phyloP scores from a whole-genome alignment of 1,140 invertebrate species.

The Bicyclus anynana region DNA sequence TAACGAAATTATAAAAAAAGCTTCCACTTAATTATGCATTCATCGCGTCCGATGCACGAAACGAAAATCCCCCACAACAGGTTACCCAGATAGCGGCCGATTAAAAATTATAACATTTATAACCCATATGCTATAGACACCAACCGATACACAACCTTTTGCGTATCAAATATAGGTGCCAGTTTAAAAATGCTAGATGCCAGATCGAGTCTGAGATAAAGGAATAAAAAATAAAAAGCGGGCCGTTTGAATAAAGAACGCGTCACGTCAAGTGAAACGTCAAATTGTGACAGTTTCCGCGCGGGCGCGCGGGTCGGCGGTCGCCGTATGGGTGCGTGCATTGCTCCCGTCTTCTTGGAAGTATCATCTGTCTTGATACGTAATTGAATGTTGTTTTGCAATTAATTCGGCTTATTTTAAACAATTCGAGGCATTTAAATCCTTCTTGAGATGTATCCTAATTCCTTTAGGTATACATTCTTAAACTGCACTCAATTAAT shows the following conservation, averaged over 20 bases:
- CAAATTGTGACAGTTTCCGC: slow-evolving; percentile 73
- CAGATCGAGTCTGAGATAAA: slow-evolving; percentile 63
- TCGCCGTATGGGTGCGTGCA: slow-evolving; percentile 44
- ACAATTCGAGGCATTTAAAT: slow-evolving; percentile 20
- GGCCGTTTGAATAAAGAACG: slow-evolving; percentile 67
- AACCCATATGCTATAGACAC: slow-evolving; percentile 39
- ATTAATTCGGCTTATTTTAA: slow-evolving; percentile 41
- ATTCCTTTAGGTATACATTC: neutral
- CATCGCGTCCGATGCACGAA: slow-evolving; percentile 63
- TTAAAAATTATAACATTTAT: slow-evolving; percentile 48
- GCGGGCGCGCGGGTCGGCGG: slow-evolving; percentile 42
- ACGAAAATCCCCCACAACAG: slow-evolving; percentile 67
- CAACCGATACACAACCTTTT: slow-evolving; percentile 51
- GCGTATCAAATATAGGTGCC: slow-evolving; percentile 39
- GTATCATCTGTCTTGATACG: slow-evolving; percentile 44
- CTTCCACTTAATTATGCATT: slow-evolving; percentile 75
- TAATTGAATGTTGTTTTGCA: slow-evolving; percentile 47
- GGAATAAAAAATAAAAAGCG: slow-evolving; percentile 64
- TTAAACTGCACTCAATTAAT: neutral
- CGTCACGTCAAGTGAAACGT: slow-evolving; percentile 71
- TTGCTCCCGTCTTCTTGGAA: slow-evolving; percentile 63
- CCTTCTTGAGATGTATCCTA: neutral
- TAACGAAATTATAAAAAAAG: slow-evolving; percentile 64
- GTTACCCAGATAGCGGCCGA: slow-evolving; percentile 62
- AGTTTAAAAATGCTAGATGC: slow-evolving; percentile 37